Evolutionary conservation across 2,113 vertebrate genomes (phyloP), one percentile per base, ranked within the genome.

Genomic region (Pagrus major): DNA sequence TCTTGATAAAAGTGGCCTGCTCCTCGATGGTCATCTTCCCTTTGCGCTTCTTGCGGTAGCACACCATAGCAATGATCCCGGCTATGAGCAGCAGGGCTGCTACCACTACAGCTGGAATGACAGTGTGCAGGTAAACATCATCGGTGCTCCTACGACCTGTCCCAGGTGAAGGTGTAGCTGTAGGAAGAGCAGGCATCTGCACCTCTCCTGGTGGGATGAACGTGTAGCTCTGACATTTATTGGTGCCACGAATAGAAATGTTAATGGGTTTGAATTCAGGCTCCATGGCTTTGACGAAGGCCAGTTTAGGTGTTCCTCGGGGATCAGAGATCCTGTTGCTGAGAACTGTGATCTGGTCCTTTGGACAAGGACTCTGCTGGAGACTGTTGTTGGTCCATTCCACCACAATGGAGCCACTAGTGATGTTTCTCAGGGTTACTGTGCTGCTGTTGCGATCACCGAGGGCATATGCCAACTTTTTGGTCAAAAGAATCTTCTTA

Each of bases 1-100:
- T 99, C 94, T 98, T 99, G 80, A 99, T 99, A 89, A 99, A 99
- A 42, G 98, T 99, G 71, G 97, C 97, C 93, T 99, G 98, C 90
- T 99, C 98, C 93, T 99, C 98, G 0, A 96, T 97, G 33, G 96
- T 98, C 89, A 99, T 95, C 86, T 99, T 99, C 56, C 97, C 98
- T 93, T 96, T 97, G 83, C 97, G 96, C 86, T 99, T 99, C 93
- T 98, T 98, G 54, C 97, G 96, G 71, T 99, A 99, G 89, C 98
- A 99, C 81, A 99, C 96, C 97, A 98, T 98, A 58, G 97, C 97
- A 0, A 98, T 97, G 89, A 99, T 96, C 33, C 97, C 98, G 0
- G 97, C 97, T n/a, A 97, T 96, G 0, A 99, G 96, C 31, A 99
- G 93, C 78, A 99, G 96, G 61, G 97, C 97, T 0, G 97, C 97